Conservation (phyloP, 2,797 vertebrate genomes). For the Chaunax sp. region DNA sequence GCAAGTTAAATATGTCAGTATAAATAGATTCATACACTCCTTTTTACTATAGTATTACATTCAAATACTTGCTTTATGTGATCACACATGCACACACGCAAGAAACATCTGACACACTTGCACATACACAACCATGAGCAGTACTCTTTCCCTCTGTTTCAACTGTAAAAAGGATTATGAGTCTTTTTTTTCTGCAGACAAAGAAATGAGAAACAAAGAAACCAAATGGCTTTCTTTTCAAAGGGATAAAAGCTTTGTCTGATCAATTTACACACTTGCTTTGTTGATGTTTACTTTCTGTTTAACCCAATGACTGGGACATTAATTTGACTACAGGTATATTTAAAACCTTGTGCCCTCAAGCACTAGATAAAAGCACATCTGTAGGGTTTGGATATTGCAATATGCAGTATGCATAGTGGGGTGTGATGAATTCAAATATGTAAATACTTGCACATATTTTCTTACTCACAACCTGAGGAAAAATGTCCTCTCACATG, state of each 20-base stretch:
- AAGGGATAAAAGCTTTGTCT: constrained; percentile 42
- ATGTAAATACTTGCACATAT: constrained; percentile 28
- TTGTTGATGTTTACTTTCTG: constrained; percentile 39
- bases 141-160: constrained; percentile 45
- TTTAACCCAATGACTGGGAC: constrained; percentile 27
- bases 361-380: constrained; percentile 24
- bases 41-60: not conserved
- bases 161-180: constrained; percentile 57
- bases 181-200: constrained; percentile 35
- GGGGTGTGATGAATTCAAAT: constrained; percentile 17
- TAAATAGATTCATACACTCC: not conserved
- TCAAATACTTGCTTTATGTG: no score
- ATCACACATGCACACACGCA: constrained; percentile 4
- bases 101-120: constrained; percentile 17
- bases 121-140: constrained; percentile 9
- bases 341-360: constrained; percentile 14
- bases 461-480: constrained; percentile 4
- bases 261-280: constrained; percentile 50
- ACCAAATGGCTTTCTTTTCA: constrained; percentile 33
- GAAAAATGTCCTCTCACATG: constrained; percentile 22
- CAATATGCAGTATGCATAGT: not conserved
- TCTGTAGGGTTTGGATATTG: constrained; percentile 6
- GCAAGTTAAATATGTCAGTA: not conserved
- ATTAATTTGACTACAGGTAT: constrained; percentile 32
- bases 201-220: constrained; percentile 24